Evolutionary conservation across 2,113 vertebrate species (phyloP), one percentile per base, ranked within the genome.

Genomic region (Erythrocebus patas): DNA sequence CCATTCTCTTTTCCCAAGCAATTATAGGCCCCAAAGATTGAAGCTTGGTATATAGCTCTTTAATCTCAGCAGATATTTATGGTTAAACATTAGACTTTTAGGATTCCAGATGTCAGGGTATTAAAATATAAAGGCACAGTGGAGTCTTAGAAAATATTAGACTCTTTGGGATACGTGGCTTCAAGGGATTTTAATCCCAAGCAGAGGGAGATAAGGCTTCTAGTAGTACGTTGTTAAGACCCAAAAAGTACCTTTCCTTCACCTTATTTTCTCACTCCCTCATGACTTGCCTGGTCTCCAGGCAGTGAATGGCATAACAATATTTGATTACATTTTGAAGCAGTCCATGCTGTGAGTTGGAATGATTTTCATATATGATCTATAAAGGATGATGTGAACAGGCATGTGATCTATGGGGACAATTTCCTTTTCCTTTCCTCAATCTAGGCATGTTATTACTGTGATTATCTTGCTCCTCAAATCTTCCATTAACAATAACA

Each of bases 1-100:
- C 92, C 95, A 98, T 97, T 98, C 98, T 98, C 96, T 97, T 97
- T 98, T 98, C 97, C 97, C 96, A 98, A 98, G 98, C 35, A 89
- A 98, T 98, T 98, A 98, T 97, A 97, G 97, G 95, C 84, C 97
- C 85, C 94, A 96, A 98, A 98, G 97, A 98, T 97, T 98, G 97
- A 98, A 97, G 84, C 94, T 98, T 98, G 96, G 95, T 98, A 95
- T 97, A 95, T 96, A 76, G 94, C 93, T 97, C 97, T 98, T 98
- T 98, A 98, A 97, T 98, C 98, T 98, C 97, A 97, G 96, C 93
- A 97, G 97, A 97, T 98, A 98, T 98, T 98, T 98, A 97, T 96
- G 97, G 97, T 98, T 97, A 98, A 98, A 98, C 84, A 96, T 98
- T 97, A 98, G 96, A 97, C 86, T 97, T 93, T 96, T 97, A 98